Base-by-base conservation (phyloP, 2,113 vertebrate genomes). In the Parotia lawesii region DNA sequence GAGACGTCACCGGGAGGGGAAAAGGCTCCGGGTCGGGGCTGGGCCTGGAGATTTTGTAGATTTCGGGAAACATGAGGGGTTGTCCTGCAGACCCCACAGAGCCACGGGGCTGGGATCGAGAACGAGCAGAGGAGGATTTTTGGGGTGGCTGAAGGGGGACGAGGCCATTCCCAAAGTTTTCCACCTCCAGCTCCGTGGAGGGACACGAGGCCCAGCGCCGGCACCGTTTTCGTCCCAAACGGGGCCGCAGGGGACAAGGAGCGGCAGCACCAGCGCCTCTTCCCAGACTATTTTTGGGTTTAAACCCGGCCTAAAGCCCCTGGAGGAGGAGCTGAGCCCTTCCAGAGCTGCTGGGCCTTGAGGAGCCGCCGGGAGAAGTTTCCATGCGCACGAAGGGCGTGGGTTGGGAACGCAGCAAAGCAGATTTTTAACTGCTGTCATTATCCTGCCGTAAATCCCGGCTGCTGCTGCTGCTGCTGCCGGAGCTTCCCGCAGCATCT, bases 221-320 rank as follows among this genome's bases (percentile, higher is more conserved):
- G 40, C 4, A 10, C 16, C 4, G 0, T 12, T 33, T 15, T 4
- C 65, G 11, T 8, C 45, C 15, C 57, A 4, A 23, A 17, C 24
- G 24, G 16, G n/a, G 23, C 35, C 25, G 4, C 1, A 3, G 40
- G 56, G 40, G n/a, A 37, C 7, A 0, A 33, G 17, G 22, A 7
- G 35, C 1, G 10, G 10, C 1, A 1, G 54, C 72, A 24, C 6
- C 37, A 5, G 3, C 0, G 8, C 6, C 0, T 29, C 48, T 31
- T 57, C 61, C 37, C 15, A 6, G 31, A 2, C 2, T 27, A 5
- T 57, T 54, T 79, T 45, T 22, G 50, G 22, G 25, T 22, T 69
- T 31, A 29, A 71, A 29, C 11, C 12, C 31, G 40, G 6, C 53
- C 85, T 48, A 15, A 79, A 67, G 48, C 47, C 81, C 94, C 67